Percentiles rank a stretch among this genome's conserved stretches.
Conservation (phyloP, 2,797 vertebrate species). For the Trichosurus vulpecula region DNA sequence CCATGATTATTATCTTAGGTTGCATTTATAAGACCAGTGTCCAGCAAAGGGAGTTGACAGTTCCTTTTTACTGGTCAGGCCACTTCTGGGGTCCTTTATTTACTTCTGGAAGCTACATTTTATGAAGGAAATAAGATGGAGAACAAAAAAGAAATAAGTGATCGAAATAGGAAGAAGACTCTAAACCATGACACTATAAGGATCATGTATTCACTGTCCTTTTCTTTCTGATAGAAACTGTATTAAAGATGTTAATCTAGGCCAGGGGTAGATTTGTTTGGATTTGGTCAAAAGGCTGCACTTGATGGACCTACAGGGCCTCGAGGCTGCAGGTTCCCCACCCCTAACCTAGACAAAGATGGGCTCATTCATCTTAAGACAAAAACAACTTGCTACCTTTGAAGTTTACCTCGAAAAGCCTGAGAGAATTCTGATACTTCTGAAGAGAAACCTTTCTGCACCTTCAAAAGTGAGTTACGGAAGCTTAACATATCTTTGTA, state of each 20-base stretch:
- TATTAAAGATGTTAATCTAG: background rate
- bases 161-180: background rate
- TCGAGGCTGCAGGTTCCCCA: no score
- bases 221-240: background rate
- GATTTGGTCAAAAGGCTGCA: no score
- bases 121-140: background rate
- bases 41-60: background rate
- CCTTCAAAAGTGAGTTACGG: background rate
- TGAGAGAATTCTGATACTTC: background rate
- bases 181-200: background rate
- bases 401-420: background rate
- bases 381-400: background rate
- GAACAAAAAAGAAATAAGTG: background rate
- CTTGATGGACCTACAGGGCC: no score
- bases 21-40: background rate
- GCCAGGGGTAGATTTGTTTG: background rate
- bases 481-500: background rate
- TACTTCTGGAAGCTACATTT: background rate
- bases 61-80: background rate
- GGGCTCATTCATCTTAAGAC: background rate
- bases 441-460: background rate
- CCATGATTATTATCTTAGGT: background rate
- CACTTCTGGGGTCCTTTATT: background rate
- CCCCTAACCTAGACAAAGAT: background rate
- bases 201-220: background rate